Evolutionary conservation across 2,113 vertebrate genomes (phyloP), one percentile per base, ranked within the genome.

Genomic region (Irena cyanogastra): DNA sequence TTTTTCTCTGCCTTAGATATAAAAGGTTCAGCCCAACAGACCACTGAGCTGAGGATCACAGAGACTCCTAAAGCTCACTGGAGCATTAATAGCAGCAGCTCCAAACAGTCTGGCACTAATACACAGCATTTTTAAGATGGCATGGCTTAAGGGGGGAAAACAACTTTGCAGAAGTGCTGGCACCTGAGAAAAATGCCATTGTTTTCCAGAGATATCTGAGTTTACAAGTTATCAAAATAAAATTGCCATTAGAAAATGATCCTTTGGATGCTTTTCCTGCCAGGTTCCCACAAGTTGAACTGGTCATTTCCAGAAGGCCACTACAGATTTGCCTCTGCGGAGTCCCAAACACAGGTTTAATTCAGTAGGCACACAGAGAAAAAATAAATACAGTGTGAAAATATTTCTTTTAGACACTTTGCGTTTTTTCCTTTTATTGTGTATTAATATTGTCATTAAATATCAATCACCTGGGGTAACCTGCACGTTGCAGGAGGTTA

Each of bases 271-370:
- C 39, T 84, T 81, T 90, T 16, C 66, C 71, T 92, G 56, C 83
- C 77, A 91, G 61, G 75, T 83, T 91, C 71, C 53, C 15, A 28
- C 53, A 79, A 35, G n/a, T 33, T 83, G 77, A 92, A 89, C 39
- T 83, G 93, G 95, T 72, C 85, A 77, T 95, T 96, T 95, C 60
- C 68, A 94, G 85, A 81, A 93, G 90, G 33, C 70, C n/a, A 52
- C 75, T 72, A 23, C 4, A 89, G 77, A 19, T 83, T 83, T 41
- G 10, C 57, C 64, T 70, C 83, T 68, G 72, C 4, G 5, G 85
- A 86, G 42, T 16, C 68, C 89, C 89, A 87, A 94, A 64, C 16
- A 27, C 19, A 41, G 21, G 21, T 85, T 87, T 75, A 81, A 87
- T 90, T 88, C 76, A 69, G 37, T 11, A 68, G 31, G 41, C 23